phyloP scores from a whole-genome alignment of 1,140 invertebrate species.

The Hypsibius dujardini region DNA sequence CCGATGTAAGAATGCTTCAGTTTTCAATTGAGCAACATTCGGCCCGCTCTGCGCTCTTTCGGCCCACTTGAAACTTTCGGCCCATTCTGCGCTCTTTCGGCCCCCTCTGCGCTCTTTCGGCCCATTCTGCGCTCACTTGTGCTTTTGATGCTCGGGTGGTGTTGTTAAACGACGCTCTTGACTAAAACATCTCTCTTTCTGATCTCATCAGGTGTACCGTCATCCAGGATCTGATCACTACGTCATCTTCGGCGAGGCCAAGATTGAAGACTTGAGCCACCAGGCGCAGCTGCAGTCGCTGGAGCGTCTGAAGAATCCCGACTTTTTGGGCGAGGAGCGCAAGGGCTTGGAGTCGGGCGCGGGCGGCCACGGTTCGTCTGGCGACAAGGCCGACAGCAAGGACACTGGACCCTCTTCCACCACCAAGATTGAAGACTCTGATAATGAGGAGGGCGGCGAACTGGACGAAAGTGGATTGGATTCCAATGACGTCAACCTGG shows the following conservation, averaged over 20 bases:
- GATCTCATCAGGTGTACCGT: slow-evolving; percentile 61
- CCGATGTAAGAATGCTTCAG: slow-evolving; percentile 59
- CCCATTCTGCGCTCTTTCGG: no score
- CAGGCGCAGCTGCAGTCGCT: neutral
- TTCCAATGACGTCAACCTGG: slow-evolving; percentile 93
- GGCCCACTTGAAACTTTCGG: no score
- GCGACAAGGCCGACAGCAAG: neutral
- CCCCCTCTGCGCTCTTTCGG: no score
- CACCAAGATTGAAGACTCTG: slow-evolving; percentile 31
- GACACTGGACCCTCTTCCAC: no score
- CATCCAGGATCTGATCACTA: slow-evolving; percentile 99
- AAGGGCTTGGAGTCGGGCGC: neutral
- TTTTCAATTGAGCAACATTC: no score
- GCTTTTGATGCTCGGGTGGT: no score
- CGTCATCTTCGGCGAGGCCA: slow-evolving; percentile 98
- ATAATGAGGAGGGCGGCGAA: slow-evolving; percentile 36
- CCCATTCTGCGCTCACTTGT: no score
- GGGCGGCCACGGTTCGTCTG: neutral
- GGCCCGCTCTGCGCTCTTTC: no score
- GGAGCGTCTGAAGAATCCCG: neutral
- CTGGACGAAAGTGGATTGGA: slow-evolving; percentile 87
- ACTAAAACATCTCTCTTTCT: neutral
- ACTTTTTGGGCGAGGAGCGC: neutral
- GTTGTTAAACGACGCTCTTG: no score
- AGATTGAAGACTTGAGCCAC: slow-evolving; percentile 34